Evolutionary conservation across 2,888 invertebrate species (phyloP), one percentile per base, ranked within the genome.

Genomic region (Plagodis pulveraria): DNA sequence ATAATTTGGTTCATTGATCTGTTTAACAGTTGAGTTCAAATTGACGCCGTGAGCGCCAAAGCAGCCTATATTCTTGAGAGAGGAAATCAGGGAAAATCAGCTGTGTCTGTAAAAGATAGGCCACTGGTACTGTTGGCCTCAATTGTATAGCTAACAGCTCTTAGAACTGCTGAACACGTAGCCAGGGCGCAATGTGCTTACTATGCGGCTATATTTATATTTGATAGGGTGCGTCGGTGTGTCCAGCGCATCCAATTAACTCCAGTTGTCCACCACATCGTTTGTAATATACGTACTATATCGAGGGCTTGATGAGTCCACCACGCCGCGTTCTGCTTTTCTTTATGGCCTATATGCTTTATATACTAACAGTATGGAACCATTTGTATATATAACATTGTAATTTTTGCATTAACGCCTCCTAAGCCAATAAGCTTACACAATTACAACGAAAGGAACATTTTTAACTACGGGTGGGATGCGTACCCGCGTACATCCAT

Each of bases 191-290:
- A 22, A 4, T 22, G 22, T 22, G 52, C 35, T 50, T 49, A 50
- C 50, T 41, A 42, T 48, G 47, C 45, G 48, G 34, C 60, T 55
- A 50, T 55, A 59, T 59, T 51, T 60, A 56, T 58, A 85, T 88
- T 89, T 86, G 83, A 87, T 83, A 78, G 79, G 72, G 74, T 77
- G 73, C 74, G 78, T 70, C 48, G 48, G 40, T 75, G 80, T 75
- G 81, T 83, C 76, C 72, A 74, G 81, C 76, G 87, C 86, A 85
- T 89, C 87, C 89, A 90, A 90, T 90, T 90, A 90, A 87, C 88
- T 84, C 81, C 84, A 80, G 83, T 82, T 83, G 87, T 83, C 84
- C 71, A 76, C 83, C 72, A 76, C 83, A 79, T 76, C 79, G 84
- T 82, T 84, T 81, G 86, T 86, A 86, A 86, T 86, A 83, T 78